Evolutionary conservation across 2,113 vertebrate species (phyloP).

Genomic region (Lontra canadensis): DNA sequence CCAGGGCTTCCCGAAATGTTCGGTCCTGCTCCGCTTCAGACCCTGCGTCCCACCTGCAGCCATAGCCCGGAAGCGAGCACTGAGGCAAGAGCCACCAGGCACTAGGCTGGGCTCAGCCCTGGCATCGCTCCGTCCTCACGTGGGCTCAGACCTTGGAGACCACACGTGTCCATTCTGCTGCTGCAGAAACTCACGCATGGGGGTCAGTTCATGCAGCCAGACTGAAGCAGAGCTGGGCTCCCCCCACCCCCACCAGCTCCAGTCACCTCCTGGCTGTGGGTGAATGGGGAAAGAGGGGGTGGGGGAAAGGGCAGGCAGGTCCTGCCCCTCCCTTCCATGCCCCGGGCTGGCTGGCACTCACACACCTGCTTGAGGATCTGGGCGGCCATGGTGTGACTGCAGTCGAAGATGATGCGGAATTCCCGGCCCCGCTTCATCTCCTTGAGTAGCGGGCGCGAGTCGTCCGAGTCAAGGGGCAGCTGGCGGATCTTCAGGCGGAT

Average conservation of each 20-base stretch:
- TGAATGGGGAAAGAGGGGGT: not conserved
- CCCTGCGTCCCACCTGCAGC: not conserved
- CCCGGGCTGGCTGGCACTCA: not conserved
- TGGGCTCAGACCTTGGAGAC: not conserved
- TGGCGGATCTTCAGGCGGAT: slow-evolving; percentile 98
- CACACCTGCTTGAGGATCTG: slow-evolving; percentile 97
- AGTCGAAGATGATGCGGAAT: slow-evolving; percentile 99
- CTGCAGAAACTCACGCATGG: not conserved
- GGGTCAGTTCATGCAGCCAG: not conserved
- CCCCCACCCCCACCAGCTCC: no score
- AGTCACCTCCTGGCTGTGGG: fast-evolving
- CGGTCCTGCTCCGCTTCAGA: not conserved
- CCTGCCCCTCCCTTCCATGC: fast-evolving
- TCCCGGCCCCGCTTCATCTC: slow-evolving; percentile 98
- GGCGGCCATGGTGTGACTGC: slow-evolving; percentile 97
- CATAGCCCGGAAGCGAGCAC: not conserved
- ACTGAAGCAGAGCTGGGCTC: not conserved
- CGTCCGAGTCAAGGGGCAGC: slow-evolving; percentile 93
- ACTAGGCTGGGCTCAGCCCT: no score
- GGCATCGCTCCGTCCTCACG: not conserved
- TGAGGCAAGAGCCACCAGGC: not conserved
- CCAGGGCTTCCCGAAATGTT: not conserved
- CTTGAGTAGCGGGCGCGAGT: slow-evolving; percentile 95
- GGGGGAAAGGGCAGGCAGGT: not conserved
- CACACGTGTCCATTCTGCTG: not conserved